These are phyloP conservation scores for Hipposideros armiger DNA, from an alignment of 2,113 vertebrate genomes.

Conservation along the genomic window DNA sequence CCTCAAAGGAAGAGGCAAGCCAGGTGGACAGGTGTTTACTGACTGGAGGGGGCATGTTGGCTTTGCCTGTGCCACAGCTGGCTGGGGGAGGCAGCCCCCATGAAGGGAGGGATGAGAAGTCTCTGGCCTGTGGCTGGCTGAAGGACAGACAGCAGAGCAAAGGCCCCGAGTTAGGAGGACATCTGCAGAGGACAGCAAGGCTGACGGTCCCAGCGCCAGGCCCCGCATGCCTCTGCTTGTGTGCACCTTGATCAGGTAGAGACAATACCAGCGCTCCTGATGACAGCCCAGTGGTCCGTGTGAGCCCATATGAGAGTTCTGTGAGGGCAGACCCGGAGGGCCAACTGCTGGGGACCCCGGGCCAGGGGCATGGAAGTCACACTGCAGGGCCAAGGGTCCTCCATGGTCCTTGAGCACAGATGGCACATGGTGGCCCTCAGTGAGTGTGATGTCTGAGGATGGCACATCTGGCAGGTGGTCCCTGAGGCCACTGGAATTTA, in stretches of 20 bases:
- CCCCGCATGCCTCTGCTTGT: background rate
- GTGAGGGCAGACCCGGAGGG: background rate
- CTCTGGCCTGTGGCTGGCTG: accelerated
- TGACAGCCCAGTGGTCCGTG: background rate
- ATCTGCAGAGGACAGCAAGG: accelerated
- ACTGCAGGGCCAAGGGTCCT: background rate
- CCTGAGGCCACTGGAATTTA: background rate
- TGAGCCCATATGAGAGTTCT: background rate
- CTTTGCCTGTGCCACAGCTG: accelerated
- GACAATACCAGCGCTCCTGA: background rate
- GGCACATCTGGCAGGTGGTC: background rate
- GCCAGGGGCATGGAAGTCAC: background rate
- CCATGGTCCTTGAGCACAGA: background rate
- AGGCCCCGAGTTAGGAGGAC: accelerated
- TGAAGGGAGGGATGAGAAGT: accelerated
- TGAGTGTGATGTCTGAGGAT: accelerated
- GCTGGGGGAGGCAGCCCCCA: background rate
- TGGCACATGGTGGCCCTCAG: accelerated
- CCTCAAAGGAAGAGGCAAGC: background rate
- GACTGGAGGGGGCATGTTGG: accelerated
- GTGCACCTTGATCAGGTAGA: background rate
- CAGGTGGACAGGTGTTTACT: background rate
- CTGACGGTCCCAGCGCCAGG: background rate
- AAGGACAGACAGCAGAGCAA: background rate
- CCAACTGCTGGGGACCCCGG: background rate